Base-by-base conservation (phyloP, 2,888 invertebrate genomes). In the Eristalinus sepulchralis region DNA sequence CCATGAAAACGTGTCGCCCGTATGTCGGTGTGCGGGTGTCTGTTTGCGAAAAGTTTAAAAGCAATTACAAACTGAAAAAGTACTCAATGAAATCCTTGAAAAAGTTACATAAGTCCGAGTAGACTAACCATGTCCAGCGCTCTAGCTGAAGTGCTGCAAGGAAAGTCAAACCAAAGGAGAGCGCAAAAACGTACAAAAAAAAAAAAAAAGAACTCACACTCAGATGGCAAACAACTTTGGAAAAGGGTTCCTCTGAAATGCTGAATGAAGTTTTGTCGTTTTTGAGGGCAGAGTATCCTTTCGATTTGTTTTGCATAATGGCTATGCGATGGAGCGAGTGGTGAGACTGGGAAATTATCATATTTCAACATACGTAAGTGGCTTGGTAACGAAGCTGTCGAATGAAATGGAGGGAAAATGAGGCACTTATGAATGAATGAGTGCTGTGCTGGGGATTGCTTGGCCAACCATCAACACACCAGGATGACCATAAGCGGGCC, bases 241-340 rank as follows among this genome's bases (percentile, higher is more conserved):
- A 67, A 27, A 33, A 67, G 36, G 62, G 68, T 62, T 63, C 31
- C 11, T 17, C 8, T 20, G 24, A 3, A 24, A 11, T 59, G 11
- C 39, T 53, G 33, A 67, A 76, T 53, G 67, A 33, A 67, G 53
- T 76, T 47, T 31, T 67, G 76, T 22, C 57, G 57, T 57, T 75
- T 8, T 57, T 34, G 55, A 66, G 66, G 36, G 66, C 71, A 77
- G 62, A 66, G 63, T 78, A 70, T 83, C 70, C 73, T 83, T 70
- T 64, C 81, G 81, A 76, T 71, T 82, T 82, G 76, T 73, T 64
- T 83, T 73, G 78, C 83, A 78, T 83, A 78, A 78, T 78, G 68
- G 64, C 27, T 63, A 60, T 53, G 47, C 72, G 59, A 75, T 70
- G 5, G 20, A 31, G 17, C n/a, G 22, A 17, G 47, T n/a, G 59